A percentile compares a stretch with the other conserved stretches of the same genome.
Evolutionary conservation across 1,140 invertebrate genomes (phyloP).

Genomic region (Sinonovacula constricta): DNA sequence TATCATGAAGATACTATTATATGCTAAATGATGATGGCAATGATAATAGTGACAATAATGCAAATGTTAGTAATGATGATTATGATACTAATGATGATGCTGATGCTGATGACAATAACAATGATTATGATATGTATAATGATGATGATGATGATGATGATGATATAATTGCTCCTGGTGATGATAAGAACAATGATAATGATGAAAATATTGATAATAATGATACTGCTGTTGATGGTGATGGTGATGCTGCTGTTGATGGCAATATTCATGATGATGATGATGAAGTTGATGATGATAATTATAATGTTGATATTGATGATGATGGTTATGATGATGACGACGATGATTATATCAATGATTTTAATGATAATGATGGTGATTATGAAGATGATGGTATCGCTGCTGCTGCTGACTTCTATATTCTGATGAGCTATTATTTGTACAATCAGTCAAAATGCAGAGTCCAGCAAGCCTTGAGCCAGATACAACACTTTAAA

Average conservation of each 20-base stretch:
- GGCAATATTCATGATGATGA: background rate
- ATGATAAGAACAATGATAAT: background rate
- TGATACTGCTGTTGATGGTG: background rate
- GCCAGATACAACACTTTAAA: too few relatives aligned
- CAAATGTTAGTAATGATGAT: constrained; percentile 23
- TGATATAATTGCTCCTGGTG: background rate
- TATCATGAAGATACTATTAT: too few relatives aligned
- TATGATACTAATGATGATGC: constrained; percentile 25
- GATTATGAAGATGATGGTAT: too few relatives aligned
- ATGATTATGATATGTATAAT: background rate
- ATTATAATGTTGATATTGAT: background rate
- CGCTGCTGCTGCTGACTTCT: too few relatives aligned
- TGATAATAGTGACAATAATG: constrained; percentile 8
- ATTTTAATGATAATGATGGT: too few relatives aligned
- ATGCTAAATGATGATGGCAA: background rate
- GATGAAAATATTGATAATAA: constrained; percentile 4
- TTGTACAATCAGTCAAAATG: too few relatives aligned
- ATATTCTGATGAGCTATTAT: too few relatives aligned
- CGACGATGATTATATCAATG: too few relatives aligned
- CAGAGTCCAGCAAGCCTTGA: too few relatives aligned
- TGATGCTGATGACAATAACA: constrained; percentile 23
- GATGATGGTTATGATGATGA: too few relatives aligned
- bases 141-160: background rate
- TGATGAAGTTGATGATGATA: background rate
- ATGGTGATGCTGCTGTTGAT: background rate